Base-by-base conservation (phyloP, 2,797 vertebrate species). In the Furcifer pardalis region DNA sequence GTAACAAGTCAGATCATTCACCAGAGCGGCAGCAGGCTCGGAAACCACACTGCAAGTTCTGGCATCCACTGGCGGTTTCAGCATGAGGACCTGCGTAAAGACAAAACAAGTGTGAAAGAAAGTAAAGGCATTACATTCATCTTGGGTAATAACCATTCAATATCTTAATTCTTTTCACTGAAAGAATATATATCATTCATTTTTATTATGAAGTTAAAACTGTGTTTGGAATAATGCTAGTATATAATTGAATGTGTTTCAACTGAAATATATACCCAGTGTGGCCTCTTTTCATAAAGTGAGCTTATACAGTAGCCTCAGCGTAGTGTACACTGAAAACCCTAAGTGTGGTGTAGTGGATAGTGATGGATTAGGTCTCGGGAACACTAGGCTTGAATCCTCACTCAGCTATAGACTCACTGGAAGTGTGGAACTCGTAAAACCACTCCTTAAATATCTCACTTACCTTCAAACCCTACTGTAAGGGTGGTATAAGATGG, bases 31-130 rank as follows among this genome's bases (percentile, higher is more conserved):
- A 99, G 97, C 99, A 99, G 90, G 97, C 98, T 94, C 98, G 97
- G 97, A 99, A 99, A 94, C 98, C 98, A 95, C 99, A 99, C 97
- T 99, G 99, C 95, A 99, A 97, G 86, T 99, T 99, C 98, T 99
- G 99, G 96, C 99, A 99, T 96, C 99, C 98, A 87, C 98, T 99
- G 94, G 99, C 98, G 1, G 97, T 98, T 91, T 98, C 98, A 52
- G 98, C 97, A 71, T 99, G 98, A 89, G 98, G 99, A 97, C 99
- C 99, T 99, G 97, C 87, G 82, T 89, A 93, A 94, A 96, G 95
- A 96, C 93, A 96, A 93, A 96, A 80, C 8, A 90, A 79, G 95
- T 71, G 94, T 96, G 95, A 96, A 95, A 95, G 93, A 85, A 90
- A 87, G 94, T 87, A 95, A 87, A 86, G 1, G 82, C 44, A 74